Conservation (phyloP, 2,797 vertebrate genomes). For the Poecilia picta region DNA sequence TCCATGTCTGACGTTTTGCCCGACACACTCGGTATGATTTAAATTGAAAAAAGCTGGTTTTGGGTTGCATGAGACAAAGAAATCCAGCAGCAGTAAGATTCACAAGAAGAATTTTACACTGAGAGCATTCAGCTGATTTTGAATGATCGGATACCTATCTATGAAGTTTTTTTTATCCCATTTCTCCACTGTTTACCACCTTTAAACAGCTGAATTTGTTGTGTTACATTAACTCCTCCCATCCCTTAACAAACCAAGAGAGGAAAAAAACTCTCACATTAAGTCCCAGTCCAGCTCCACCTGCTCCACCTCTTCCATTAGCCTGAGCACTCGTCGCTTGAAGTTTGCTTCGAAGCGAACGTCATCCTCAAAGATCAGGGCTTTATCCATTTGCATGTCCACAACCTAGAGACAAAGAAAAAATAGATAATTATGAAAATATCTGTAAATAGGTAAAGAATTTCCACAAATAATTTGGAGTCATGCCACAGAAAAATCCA, state of each 20-base stretch:
- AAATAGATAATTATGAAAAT: too few relatives aligned
- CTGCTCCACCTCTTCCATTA: slow-evolving; percentile 88
- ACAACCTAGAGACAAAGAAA: slow-evolving; percentile 79
- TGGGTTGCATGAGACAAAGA: slow-evolving; percentile 1
- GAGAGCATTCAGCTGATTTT: not conserved
- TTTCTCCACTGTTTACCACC: not conserved
- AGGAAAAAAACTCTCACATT: slow-evolving; percentile 81
- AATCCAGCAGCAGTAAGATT: not conserved
- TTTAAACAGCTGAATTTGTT: not conserved
- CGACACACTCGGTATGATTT: not conserved
- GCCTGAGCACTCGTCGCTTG: slow-evolving; percentile 80
- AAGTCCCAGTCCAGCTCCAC: slow-evolving; percentile 90
- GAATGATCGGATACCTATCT: not conserved
- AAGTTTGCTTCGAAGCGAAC: slow-evolving; percentile 93
- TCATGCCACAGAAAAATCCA: too few relatives aligned
- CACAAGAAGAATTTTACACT: not conserved
- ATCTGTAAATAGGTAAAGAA: too few relatives aligned
- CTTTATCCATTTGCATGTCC: slow-evolving; percentile 83
- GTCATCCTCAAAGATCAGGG: slow-evolving; percentile 90
- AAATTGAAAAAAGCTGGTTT: slow-evolving; percentile 11
- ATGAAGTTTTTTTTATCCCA: not conserved
- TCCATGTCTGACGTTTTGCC: not conserved
- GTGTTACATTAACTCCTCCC: not conserved
- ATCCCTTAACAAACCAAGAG: not conserved
- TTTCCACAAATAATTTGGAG: too few relatives aligned